Evolutionary conservation across 2,113 vertebrate species (phyloP).

Genomic region (Gymnorhina tibicen): DNA sequence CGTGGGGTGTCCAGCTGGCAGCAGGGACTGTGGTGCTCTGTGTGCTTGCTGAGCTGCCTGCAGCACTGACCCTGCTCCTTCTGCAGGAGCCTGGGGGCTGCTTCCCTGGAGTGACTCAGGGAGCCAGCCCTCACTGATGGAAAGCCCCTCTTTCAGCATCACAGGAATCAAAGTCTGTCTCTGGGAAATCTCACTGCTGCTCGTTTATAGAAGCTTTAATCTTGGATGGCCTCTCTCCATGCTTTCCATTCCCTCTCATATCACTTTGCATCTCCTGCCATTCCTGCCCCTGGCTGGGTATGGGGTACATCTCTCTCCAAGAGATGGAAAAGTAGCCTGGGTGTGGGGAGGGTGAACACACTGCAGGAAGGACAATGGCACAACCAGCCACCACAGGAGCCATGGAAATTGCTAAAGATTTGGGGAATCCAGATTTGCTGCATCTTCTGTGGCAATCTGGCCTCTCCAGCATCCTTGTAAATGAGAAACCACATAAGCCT

Average conservation of each 20-base stretch:
- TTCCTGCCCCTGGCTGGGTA: not conserved
- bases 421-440: constrained; percentile 1
- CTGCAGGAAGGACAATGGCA: not conserved
- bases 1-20: not conserved
- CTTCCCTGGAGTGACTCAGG: not conserved
- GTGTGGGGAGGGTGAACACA: not conserved
- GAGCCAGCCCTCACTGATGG: not conserved
- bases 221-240: not conserved
- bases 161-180: not conserved
- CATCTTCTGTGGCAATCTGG: constrained; percentile 38
- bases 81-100: not conserved
- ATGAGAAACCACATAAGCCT: constrained; percentile 49
- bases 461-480: constrained; percentile 48
- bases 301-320: not conserved
- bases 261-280: not conserved
- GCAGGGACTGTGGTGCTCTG: rapidly evolving
- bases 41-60: not conserved
- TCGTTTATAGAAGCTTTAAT: not conserved
- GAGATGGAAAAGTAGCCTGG: not conserved
- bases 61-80: not conserved
- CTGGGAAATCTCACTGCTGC: not conserved
- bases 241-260: not conserved
- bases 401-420: not conserved
- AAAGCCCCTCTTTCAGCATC: not conserved
- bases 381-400: not conserved